Evolutionary conservation across 2,888 invertebrate genomes (phyloP).

Genomic region (Pseudoips prasinana): DNA sequence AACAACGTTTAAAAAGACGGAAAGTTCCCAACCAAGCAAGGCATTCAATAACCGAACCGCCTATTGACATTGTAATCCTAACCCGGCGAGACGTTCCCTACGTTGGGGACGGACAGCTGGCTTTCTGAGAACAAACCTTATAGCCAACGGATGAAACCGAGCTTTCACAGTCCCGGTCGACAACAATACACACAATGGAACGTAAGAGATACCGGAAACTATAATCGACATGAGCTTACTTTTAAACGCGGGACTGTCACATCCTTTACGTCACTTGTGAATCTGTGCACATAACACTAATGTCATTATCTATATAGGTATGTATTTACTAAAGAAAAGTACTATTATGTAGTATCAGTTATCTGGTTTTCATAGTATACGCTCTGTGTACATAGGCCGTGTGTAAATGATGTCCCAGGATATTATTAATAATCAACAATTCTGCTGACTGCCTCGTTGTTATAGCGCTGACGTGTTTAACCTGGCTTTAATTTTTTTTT

Average conservation of each 20-base stretch:
- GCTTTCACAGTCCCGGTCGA: slow-evolving; percentile 43
- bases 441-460: no score
- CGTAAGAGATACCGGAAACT: slow-evolving; percentile 69
- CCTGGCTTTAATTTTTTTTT: no score
- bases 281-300: slow-evolving; percentile 37
- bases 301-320: no score
- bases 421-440: no score
- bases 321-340: no score
- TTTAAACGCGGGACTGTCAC: slow-evolving; percentile 50
- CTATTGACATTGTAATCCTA: slow-evolving; percentile 70
- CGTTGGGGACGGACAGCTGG: slow-evolving; percentile 46
- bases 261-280: slow-evolving; percentile 44
- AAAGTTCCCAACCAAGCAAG: no score
- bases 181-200: slow-evolving; percentile 58
- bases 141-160: slow-evolving; percentile 44
- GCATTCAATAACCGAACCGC: slow-evolving; percentile 32
- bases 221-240: slow-evolving; percentile 63
- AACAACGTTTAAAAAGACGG: slow-evolving; percentile 36
- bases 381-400: no score
- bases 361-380: no score
- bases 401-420: no score
- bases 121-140: slow-evolving; percentile 62
- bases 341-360: no score
- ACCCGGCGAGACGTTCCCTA: slow-evolving; percentile 47
- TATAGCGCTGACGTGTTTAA: no score